Base-by-base conservation (phyloP, 2,888 invertebrate genomes). In the Ichneumoninae sp. region DNA sequence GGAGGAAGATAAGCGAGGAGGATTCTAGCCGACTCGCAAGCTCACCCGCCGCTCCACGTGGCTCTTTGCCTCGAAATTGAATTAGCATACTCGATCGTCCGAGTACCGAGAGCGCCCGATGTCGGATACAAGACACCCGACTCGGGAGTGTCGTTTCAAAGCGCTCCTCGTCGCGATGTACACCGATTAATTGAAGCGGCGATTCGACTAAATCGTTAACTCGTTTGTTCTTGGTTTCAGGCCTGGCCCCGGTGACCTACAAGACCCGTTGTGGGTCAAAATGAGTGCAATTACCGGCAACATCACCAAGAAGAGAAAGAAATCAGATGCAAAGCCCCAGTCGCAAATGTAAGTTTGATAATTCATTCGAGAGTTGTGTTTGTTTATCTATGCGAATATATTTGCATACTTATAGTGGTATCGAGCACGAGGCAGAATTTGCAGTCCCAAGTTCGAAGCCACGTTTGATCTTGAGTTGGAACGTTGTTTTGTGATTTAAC, bases 241-340 rank as follows among this genome's bases (percentile, higher is more conserved):
- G 97, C 96, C 97, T 96, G 97, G 97, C 96, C 97, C 97, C 96
- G 97, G 97, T 97, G 97, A 97, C 95, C 96, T 97, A 95, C 97
- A 96, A 95, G 96, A 96, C 96, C 96, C 97, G 95, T 95, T 96
- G 95, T 96, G 97, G 96, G 96, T 96, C 96, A 97, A 97, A 96
- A 97, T 97, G 97, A 97, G 96, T 96, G 96, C 96, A 95, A 96
- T 95, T 94, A 94, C 94, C 94, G 95, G 95, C 95, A 94, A 95
- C 93, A 95, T 94, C 93, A 95, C 94, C 90, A 95, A 95, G 94
- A 95, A 95, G 93, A 94, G 95, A 92, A 95, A 95, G 94, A 95
- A 95, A 94, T 95, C 95, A 90, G 95, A 95, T 93, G 95, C 95
- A 87, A 95, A 95, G 94, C 95, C 95, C 88, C 95, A 95, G 93